Evolutionary conservation across 2,888 invertebrate species (phyloP).

Genomic region (Agriopis marginaria): DNA sequence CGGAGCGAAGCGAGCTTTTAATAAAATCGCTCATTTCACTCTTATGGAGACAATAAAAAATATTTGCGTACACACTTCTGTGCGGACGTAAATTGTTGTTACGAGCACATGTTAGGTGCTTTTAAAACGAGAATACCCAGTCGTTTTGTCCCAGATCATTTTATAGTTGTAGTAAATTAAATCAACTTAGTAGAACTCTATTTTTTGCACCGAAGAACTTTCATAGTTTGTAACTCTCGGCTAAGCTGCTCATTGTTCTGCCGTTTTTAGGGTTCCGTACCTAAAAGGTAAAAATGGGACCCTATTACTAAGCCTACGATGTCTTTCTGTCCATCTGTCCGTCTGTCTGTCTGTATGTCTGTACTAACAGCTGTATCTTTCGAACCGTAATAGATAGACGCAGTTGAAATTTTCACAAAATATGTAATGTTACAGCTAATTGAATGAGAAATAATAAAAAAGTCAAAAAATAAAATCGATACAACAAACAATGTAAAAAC

Average conservation of each 20-base stretch:
- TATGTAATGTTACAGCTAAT: too few species aligned
- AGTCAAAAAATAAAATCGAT: too few species aligned
- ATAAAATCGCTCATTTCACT: constrained; percentile 47
- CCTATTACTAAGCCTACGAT: too few species aligned
- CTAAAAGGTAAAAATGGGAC: too few species aligned
- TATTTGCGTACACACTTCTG: constrained; percentile 32
- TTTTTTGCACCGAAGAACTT: background rate
- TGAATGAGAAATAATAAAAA: too few species aligned
- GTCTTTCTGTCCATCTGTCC: too few species aligned
- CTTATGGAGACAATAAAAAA: constrained; percentile 65
- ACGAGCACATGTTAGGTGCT: constrained; percentile 20
- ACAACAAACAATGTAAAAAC: too few species aligned
- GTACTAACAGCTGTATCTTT: too few species aligned
- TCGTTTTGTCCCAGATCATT: constrained; percentile 7
- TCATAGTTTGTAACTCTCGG: background rate
- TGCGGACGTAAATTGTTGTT: constrained; percentile 22
- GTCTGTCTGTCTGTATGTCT: too few species aligned
- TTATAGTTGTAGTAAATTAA: background rate
- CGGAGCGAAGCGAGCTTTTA: constrained; percentile 41
- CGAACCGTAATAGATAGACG: too few species aligned
- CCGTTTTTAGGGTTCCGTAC: too few species aligned
- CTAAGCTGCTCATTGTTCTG: background rate
- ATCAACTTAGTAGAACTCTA: background rate
- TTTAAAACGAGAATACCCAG: constrained; percentile 7
- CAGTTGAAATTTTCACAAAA: too few species aligned